Conservation (phyloP, 2,113 vertebrate species). For the Lonchura striata region DNA sequence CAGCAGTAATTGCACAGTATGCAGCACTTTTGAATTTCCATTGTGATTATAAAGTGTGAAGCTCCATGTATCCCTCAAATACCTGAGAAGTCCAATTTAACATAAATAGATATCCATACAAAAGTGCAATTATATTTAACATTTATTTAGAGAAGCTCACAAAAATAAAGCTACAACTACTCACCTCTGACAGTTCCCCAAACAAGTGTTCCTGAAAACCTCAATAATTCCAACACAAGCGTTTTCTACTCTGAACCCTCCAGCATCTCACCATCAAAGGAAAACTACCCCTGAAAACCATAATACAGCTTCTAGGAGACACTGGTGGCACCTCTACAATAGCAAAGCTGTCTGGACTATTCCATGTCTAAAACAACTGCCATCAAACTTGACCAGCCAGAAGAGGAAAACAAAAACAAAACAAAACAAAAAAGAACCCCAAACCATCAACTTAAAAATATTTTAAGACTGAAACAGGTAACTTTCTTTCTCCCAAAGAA, state of each 20-base stretch:
- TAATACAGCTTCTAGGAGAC: background rate
- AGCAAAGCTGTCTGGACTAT: background rate
- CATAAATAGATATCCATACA: background rate
- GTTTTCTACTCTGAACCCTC: background rate
- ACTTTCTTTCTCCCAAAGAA: background rate
- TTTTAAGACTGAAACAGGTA: background rate
- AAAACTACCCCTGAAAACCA: background rate
- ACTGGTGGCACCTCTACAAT: background rate
- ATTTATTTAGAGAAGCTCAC: background rate
- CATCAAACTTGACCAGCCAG: background rate
- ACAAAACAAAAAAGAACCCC: background rate
- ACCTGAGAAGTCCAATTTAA: background rate
- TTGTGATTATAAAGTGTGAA: background rate
- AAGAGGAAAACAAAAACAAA: background rate
- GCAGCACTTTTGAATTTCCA: background rate
- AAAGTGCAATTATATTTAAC: background rate
- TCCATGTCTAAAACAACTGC: background rate
- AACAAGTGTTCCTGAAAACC: background rate
- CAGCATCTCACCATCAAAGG: background rate
- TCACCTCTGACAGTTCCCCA: background rate
- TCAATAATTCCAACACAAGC: background rate
- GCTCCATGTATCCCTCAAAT: background rate
- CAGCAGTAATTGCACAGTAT: background rate
- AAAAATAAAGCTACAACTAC: background rate
- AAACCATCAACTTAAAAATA: background rate